A percentile compares a stretch with the other conserved stretches of the same genome.
Conservation (phyloP, 2,797 vertebrate species). For the Pseudomugil tenellus region DNA sequence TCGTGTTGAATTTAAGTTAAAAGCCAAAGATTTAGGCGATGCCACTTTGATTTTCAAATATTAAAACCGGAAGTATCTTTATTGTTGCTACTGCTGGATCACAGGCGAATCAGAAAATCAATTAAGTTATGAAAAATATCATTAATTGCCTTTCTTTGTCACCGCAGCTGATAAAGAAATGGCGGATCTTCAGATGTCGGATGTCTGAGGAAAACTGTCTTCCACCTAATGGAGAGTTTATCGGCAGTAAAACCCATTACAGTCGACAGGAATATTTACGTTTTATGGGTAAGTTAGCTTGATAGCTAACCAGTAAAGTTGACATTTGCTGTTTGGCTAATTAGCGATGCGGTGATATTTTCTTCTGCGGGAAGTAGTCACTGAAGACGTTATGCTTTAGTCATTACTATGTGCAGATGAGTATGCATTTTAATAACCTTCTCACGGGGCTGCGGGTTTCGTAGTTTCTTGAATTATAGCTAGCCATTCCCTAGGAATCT, state of each 20-base stretch:
- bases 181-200: slow-evolving; percentile 77
- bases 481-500: slow-evolving; percentile 4
- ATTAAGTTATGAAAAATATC: slow-evolving; percentile 89
- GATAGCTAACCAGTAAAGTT: slow-evolving; percentile 61
- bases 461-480: not conserved
- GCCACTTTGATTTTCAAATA: slow-evolving; percentile 57
- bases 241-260: slow-evolving; percentile 22
- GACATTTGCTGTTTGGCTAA: slow-evolving; percentile 65
- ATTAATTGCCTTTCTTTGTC: slow-evolving; percentile 89
- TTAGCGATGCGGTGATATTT: slow-evolving; percentile 41
- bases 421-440: not conserved
- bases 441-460: accelerated
- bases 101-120: slow-evolving; percentile 81
- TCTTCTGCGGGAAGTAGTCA: slow-evolving; percentile 10
- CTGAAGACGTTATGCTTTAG: slow-evolving; percentile 26
- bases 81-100: slow-evolving; percentile 36
- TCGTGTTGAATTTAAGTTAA: not conserved
- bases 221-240: slow-evolving; percentile 25
- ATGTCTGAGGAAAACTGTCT: slow-evolving; percentile 36
- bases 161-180: slow-evolving; percentile 79
- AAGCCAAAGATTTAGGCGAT: accelerated
- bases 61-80: not conserved
- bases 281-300: slow-evolving; percentile 76
- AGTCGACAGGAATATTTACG: slow-evolving; percentile 67
- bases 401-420: slow-evolving; percentile 6